Percentiles rank a stretch among this genome's conserved stretches.
These are phyloP conservation scores for Acanthoscelides obtectus DNA, from an alignment of 2,888 invertebrate genomes.

Conservation along the genomic window DNA sequence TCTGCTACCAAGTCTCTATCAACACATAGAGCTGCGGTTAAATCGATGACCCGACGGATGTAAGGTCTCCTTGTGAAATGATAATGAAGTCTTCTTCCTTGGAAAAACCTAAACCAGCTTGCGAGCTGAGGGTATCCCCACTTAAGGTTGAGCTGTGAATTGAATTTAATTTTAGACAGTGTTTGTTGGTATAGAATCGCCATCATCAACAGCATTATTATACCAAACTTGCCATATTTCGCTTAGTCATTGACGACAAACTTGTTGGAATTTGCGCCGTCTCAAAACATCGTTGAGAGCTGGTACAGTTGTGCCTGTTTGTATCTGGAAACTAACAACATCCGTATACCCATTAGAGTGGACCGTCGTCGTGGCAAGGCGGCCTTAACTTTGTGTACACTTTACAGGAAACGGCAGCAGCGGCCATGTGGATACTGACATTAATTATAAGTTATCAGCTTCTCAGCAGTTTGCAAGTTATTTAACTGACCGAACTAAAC, in stretches of 20 bases:
- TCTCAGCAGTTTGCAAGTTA: conserved; percentile 22
- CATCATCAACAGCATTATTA: too few relatives aligned
- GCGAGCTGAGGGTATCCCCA: too few relatives aligned
- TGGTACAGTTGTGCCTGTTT: neutral
- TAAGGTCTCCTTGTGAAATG: too few relatives aligned
- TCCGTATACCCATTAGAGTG: conserved; percentile 3
- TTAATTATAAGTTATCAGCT: conserved; percentile 27
- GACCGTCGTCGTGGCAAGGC: conserved; percentile 5
- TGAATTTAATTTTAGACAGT: too few relatives aligned
- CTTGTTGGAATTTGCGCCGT: neutral
- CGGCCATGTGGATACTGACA: conserved; percentile 20
- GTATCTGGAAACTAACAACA: conserved; percentile 4
- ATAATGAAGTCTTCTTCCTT: too few relatives aligned
- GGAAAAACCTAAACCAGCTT: too few relatives aligned
- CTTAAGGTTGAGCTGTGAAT: too few relatives aligned
- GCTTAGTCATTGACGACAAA: neutral
- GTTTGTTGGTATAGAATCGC: too few relatives aligned
- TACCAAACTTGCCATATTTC: too few relatives aligned
- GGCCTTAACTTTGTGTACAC: conserved; percentile 11
- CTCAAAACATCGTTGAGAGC: neutral
- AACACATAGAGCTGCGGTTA: too few relatives aligned
- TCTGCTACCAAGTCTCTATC: too few relatives aligned
- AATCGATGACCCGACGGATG: too few relatives aligned
- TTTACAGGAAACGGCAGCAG: conserved; percentile 11
- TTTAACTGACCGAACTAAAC: conserved; percentile 18